Base-by-base conservation (phyloP, 2,888 invertebrate species). In the Aleiodes leptofemur region DNA sequence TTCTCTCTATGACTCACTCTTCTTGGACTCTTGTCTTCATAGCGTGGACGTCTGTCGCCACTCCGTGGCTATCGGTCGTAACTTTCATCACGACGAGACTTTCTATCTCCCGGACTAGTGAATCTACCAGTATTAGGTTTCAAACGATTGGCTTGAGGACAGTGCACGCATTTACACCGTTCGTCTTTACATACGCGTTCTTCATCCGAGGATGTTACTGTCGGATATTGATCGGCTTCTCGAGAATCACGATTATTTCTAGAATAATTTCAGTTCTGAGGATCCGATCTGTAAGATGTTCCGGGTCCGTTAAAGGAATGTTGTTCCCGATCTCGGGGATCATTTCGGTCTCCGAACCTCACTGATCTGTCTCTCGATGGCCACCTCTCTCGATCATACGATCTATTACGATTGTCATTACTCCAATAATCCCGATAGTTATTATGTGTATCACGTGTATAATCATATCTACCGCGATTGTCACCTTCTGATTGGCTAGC, bases 281-380 rank as follows among this genome's bases (percentile, higher is more conserved):
- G 23, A 3, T 55, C 55, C 16, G 9, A 55, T 8, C 55, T 43
- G 8, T 43, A 7, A 1, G 43, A 43, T 1, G 43, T 7, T 7
- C 43, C 43, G 7, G 55, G 55, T 7, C 55, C 55, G n/a, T 55
- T 23, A 9, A 23, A 55, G 9, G 23, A 55, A 3, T 14, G 9
- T 23, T 23, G 55, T 23, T 55, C 55, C 9, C 23, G 23, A 23
- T 55, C 55, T 9, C 55, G 14, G 16, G 55, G 23, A 3, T 4
- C 3, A 14, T n/a, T 6, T 6, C 51, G 13, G 51, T 51, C 51
- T 7, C 14, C 51, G 6, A 51, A 51, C 51, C 55, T 14, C 23
- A 55, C 55, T 8, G 55, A 55, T 55, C 55, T 55, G 23, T 55
- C 55, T 55, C 55, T 55, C 23, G 55, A 55, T 23, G 14, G 55